A percentile compares a stretch with the other conserved stretches of the same genome.
These are phyloP conservation scores for Papilio xuthus DNA, from an alignment of 1,140 invertebrate genomes.

Conservation along the genomic window DNA sequence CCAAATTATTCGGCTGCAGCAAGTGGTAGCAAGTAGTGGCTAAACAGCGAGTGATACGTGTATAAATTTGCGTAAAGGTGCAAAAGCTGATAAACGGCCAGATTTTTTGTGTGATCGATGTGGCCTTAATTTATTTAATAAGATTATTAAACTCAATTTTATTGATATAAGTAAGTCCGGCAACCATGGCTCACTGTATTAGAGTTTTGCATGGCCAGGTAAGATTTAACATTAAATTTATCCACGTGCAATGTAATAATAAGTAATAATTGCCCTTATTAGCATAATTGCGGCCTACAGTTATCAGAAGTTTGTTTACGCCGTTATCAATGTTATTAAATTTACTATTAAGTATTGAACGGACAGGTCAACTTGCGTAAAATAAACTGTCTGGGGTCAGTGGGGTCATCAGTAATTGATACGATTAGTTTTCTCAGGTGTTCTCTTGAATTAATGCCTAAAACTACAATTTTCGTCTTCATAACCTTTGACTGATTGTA, in stretches of 20 bases:
- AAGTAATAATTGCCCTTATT: slow-evolving; percentile 10
- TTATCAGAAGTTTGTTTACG: slow-evolving; percentile 59
- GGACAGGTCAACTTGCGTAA: slow-evolving; percentile 60
- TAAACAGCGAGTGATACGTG: slow-evolving; percentile 35
- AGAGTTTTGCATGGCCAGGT: slow-evolving; percentile 89
- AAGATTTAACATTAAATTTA: slow-evolving; percentile 61
- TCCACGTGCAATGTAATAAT: slow-evolving; percentile 53
- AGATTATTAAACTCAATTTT: slow-evolving; percentile 51
- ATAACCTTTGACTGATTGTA: slow-evolving; percentile 50
- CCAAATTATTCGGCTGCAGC: slow-evolving; percentile 60
- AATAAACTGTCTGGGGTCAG: slow-evolving; percentile 59
- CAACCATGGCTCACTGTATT: slow-evolving; percentile 87
- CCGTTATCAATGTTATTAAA: slow-evolving; percentile 53
- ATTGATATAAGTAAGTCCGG: slow-evolving; percentile 64
- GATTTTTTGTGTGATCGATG: slow-evolving; percentile 64
- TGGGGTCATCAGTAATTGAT: slow-evolving; percentile 44
- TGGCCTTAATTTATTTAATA: slow-evolving; percentile 63
- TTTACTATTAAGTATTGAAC: slow-evolving; percentile 59
- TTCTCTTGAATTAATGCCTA: slow-evolving; percentile 12
- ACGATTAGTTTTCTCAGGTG: slow-evolving; percentile 39
- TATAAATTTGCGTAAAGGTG: slow-evolving; percentile 46
- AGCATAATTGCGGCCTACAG: slow-evolving; percentile 17
- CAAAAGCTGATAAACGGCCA: slow-evolving; percentile 44
- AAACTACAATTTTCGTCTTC: slow-evolving; percentile 33
- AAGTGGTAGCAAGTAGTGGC: slow-evolving; percentile 45